A percentile compares a stretch with the other conserved stretches of the same genome.
Evolutionary conservation across 1,140 invertebrate species (phyloP).

Genomic region (Cyclina sinensis): DNA sequence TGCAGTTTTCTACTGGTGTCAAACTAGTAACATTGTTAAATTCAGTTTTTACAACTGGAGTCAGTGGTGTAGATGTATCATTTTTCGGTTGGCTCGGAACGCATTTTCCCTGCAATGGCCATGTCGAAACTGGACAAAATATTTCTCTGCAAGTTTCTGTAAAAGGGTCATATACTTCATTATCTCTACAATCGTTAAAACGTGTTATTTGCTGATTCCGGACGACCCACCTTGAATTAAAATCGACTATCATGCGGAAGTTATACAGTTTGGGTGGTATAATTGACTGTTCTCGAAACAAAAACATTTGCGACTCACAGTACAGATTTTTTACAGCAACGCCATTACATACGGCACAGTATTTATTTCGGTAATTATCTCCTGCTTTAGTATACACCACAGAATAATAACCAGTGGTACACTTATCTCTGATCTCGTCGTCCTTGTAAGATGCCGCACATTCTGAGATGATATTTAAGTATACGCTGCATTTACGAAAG

Average conservation of each 20-base stretch:
- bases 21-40: not conserved
- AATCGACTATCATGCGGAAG: slow-evolving; percentile 75
- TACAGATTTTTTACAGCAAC: not conserved
- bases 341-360: slow-evolving; percentile 24
- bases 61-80: not conserved
- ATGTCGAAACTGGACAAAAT: slow-evolving; percentile 38
- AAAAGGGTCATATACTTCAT: slow-evolving; percentile 74
- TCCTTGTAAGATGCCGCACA: not conserved
- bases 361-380: not conserved
- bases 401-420: not conserved
- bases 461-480: not conserved
- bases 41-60: not conserved
- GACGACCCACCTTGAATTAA: slow-evolving; percentile 51
- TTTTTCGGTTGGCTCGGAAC: not conserved
- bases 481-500: not conserved
- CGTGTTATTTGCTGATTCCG: slow-evolving; percentile 1
- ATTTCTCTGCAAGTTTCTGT: slow-evolving; percentile 60
- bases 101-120: slow-evolving; percentile 49
- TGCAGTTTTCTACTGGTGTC: not conserved
- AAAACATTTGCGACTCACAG: not conserved
- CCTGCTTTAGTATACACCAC: not conserved
- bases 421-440: not conserved
- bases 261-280: slow-evolving; percentile 22
- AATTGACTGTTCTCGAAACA: not conserved
- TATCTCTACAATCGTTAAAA: slow-evolving; percentile 54